These are phyloP conservation scores for Chondrilla cf. caribensis DNA, from an alignment of 37 sponge, comb jelly and placozoan genomes.

Conservation along the genomic window DNA sequence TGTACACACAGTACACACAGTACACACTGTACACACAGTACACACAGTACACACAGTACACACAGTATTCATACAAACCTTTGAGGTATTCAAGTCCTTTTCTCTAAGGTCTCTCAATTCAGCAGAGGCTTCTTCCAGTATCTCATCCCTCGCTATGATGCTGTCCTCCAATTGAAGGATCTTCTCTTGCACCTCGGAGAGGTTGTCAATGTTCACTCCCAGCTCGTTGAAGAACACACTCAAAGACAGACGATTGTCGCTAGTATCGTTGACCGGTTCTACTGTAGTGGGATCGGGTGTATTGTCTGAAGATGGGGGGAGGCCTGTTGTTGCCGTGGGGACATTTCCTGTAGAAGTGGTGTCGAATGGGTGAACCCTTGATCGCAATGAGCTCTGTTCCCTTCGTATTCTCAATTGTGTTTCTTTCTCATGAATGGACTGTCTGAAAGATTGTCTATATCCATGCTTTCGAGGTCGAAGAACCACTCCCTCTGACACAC, in stretches of 20 bases:
- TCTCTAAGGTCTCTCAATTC: constrained; percentile 10
- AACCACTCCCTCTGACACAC: constrained; percentile 12
- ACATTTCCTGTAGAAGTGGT: neutral
- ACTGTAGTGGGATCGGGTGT: neutral
- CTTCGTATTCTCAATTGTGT: neutral
- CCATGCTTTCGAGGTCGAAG: constrained; percentile 10
- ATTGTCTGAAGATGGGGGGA: neutral
- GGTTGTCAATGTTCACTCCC: constrained; percentile 8
- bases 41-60: neutral
- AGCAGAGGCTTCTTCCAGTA: constrained; percentile 11
- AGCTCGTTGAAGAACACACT: constrained; percentile 4
- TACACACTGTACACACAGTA: neutral
- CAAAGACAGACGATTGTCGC: neutral
- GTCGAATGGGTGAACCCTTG: neutral
- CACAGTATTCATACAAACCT: neutral
- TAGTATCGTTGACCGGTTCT: neutral
- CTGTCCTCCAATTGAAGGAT: constrained; percentile 6
- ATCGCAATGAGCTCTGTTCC: constrained; percentile 13
- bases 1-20: too few relatives aligned
- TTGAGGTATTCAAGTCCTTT: neutral
- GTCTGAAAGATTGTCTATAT: neutral
- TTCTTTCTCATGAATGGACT: constrained; percentile 24
- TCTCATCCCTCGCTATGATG: constrained; percentile 22
- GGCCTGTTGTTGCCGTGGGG: neutral
- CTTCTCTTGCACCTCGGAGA: constrained; percentile 21